phyloP scores from a whole-genome alignment of 1,140 invertebrate species.

The Brachystomella parvula region DNA sequence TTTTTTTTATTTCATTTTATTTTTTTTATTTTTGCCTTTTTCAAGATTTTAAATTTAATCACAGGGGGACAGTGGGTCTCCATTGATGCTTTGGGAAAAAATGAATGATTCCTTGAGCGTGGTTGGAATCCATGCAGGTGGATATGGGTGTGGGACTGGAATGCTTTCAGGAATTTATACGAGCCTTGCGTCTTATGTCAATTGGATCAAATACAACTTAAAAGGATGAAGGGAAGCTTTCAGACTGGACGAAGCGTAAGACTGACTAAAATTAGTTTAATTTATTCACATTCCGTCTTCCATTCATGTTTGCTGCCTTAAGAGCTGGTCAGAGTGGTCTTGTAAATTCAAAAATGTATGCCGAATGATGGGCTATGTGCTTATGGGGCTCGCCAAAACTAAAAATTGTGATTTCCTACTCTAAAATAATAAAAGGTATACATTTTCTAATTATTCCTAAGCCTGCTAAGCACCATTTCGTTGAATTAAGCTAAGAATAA shows the following conservation, averaged over 20 bases:
- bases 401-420: no score
- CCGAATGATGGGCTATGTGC: no score
- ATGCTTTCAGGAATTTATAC: slow-evolving; percentile 12
- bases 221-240: neutral
- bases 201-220: slow-evolving; percentile 7
- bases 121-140: slow-evolving; percentile 7
- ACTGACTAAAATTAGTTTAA: no score
- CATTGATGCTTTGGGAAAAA: slow-evolving; percentile 1
- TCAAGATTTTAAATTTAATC: no score
- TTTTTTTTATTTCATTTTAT: neutral
- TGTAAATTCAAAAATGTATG: no score
- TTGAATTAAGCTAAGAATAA: no score
- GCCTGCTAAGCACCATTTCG: neutral
- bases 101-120: slow-evolving; percentile 3
- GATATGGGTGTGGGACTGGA: neutral
- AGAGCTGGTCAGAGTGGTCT: no score
- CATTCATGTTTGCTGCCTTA: no score
- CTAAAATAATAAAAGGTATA: neutral
- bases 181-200: neutral
- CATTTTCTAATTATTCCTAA: neutral
- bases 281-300: no score
- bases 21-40: slow-evolving; percentile 1
- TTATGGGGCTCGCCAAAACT: no score
- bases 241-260: no score
- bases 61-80: slow-evolving; percentile 11